phyloP scores from a whole-genome alignment of 2,113 vertebrate genomes.

The Tiliqua scincoides region DNA sequence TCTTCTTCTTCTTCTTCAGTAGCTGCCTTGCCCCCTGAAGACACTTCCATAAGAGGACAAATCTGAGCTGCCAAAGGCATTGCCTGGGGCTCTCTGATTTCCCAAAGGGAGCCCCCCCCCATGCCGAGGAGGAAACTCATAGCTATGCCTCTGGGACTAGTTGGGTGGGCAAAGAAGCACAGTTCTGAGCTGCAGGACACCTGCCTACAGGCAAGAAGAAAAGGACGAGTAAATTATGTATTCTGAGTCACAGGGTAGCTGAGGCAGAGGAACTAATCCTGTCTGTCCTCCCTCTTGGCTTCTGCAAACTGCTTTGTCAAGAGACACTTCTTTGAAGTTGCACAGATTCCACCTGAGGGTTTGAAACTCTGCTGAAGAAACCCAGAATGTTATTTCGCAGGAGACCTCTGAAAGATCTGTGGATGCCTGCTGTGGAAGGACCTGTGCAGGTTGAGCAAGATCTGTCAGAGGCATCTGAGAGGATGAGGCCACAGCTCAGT shows the following conservation, averaged over 20 bases:
- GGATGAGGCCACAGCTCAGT: too few species aligned
- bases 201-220: background rate
- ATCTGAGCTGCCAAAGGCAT: background rate
- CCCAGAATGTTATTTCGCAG: background rate
- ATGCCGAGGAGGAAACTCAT: background rate
- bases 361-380: background rate
- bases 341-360: background rate
- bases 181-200: background rate
- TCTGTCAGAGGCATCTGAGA: too few species aligned
- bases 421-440: too few species aligned
- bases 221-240: background rate
- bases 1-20: background rate
- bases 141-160: background rate
- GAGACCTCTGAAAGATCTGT: background rate
- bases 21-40: background rate
- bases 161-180: background rate
- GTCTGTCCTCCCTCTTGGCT: too few species aligned
- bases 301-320: background rate
- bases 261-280: background rate
- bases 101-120: background rate
- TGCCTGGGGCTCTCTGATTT: background rate
- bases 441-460: too few species aligned
- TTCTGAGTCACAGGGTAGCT: background rate
- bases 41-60: background rate
- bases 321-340: background rate